These are phyloP conservation scores for Radopholus similis DNA, from an alignment of 1,140 invertebrate genomes.

Conservation along the genomic window DNA sequence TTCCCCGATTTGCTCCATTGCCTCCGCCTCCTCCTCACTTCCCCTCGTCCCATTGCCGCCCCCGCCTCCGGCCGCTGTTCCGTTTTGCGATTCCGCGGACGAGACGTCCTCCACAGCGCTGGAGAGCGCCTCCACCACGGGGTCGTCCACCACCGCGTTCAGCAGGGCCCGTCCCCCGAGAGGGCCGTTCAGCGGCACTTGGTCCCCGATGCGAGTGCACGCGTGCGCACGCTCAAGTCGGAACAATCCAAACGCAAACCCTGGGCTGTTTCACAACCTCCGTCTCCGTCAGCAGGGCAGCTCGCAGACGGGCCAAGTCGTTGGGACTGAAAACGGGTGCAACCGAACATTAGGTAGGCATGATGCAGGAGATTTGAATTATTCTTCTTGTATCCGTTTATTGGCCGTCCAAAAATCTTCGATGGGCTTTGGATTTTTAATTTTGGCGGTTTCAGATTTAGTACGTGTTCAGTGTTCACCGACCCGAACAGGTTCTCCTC, in stretches of 20 bases:
- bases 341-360: slow-evolving; percentile 13
- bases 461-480: neutral
- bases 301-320: slow-evolving; percentile 40
- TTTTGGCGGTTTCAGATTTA: slow-evolving; percentile 3
- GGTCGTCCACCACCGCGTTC: neutral
- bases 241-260: no score
- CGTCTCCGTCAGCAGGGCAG: slow-evolving; percentile 37
- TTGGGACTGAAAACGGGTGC: slow-evolving; percentile 30
- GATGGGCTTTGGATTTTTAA: neutral
- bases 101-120: neutral
- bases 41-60: neutral
- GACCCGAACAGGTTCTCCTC: slow-evolving; percentile 50
- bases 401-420: no score
- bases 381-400: no score
- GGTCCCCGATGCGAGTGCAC: slow-evolving; percentile 50
- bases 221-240: slow-evolving; percentile 31
- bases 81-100: neutral
- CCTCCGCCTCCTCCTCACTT: neutral
- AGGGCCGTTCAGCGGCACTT: neutral
- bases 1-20: neutral
- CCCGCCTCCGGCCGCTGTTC: neutral
- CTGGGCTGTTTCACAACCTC: no score
- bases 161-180: neutral
- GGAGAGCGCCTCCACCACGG: neutral
- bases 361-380: no score